These are phyloP conservation scores for Linnaemya tessellans DNA, from an alignment of 2,888 invertebrate species.

Conservation along the genomic window DNA sequence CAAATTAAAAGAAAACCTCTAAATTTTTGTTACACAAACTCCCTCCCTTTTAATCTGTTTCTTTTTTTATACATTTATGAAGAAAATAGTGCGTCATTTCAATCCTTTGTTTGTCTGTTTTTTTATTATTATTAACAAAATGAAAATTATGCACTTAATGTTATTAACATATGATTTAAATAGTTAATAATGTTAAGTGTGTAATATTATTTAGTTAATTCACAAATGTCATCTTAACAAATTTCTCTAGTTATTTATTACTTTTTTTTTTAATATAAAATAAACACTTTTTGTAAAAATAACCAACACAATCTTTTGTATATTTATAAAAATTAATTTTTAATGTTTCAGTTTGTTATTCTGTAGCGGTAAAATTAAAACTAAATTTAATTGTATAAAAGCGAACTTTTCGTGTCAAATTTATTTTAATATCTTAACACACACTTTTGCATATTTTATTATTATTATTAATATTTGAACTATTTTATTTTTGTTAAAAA, in stretches of 20 bases:
- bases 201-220: slow-evolving; percentile 4
- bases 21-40: too few relatives aligned
- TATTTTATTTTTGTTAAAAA: slow-evolving; percentile 57
- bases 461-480: slow-evolving; percentile 17
- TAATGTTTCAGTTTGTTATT: slow-evolving; percentile 17
- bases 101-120: slow-evolving; percentile 8
- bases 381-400: slow-evolving; percentile 57
- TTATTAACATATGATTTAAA: slow-evolving; percentile 11
- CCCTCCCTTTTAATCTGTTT: too few relatives aligned
- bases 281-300: not conserved
- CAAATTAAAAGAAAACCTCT: too few relatives aligned
- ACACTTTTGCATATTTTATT: slow-evolving; percentile 20
- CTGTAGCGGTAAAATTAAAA: slow-evolving; percentile 40
- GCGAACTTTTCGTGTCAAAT: slow-evolving; percentile 54
- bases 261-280: not conserved
- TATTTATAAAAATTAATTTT: slow-evolving; percentile 34
- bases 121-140: not conserved
- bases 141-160: slow-evolving; percentile 27
- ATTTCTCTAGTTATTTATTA: slow-evolving; percentile 15
- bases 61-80: too few relatives aligned
- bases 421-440: slow-evolving; percentile 7
- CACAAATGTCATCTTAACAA: not conserved
- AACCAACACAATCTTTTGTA: slow-evolving; percentile 22
- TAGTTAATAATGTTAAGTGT: slow-evolving; percentile 39
- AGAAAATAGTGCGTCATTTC: slow-evolving; percentile 14